Evolutionary conservation across 2,797 vertebrate species (phyloP).

Genomic region (Alcedo quadribrachys): DNA sequence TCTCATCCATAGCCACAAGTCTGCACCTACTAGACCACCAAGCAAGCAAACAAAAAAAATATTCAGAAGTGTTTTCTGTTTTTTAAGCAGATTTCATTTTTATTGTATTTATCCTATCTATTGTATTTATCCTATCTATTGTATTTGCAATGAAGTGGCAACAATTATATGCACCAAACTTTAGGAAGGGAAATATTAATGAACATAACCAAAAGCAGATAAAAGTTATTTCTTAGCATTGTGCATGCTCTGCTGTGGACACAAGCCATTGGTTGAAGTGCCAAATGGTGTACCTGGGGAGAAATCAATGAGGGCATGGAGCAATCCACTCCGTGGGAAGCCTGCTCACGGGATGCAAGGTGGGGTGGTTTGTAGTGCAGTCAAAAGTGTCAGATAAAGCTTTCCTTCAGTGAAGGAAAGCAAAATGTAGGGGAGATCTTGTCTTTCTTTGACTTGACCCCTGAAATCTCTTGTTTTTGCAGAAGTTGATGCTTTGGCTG

Average conservation of each 20-base stretch:
- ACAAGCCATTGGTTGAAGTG: neutral
- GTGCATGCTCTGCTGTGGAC: neutral
- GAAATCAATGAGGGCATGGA: neutral
- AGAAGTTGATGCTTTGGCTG: neutral
- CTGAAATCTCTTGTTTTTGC: neutral
- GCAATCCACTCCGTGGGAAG: neutral
- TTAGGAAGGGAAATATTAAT: neutral
- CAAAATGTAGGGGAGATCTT: neutral
- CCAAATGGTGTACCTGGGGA: rapidly evolving
- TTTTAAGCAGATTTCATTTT: neutral
- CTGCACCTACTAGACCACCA: neutral
- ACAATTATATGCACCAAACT: neutral
- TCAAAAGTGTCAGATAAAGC: neutral
- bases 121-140: neutral
- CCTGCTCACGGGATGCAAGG: neutral
- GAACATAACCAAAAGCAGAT: neutral
- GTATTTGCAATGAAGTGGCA: neutral
- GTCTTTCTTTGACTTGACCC: neutral
- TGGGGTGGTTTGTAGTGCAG: neutral
- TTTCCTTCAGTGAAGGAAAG: neutral
- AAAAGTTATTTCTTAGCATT: neutral
- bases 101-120: neutral
- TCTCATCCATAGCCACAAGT: neutral
- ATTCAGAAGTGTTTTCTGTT: neutral
- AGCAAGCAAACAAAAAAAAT: neutral